phyloP scores from a whole-genome alignment of 2,113 vertebrate species.

The Pheucticus melanocephalus region DNA sequence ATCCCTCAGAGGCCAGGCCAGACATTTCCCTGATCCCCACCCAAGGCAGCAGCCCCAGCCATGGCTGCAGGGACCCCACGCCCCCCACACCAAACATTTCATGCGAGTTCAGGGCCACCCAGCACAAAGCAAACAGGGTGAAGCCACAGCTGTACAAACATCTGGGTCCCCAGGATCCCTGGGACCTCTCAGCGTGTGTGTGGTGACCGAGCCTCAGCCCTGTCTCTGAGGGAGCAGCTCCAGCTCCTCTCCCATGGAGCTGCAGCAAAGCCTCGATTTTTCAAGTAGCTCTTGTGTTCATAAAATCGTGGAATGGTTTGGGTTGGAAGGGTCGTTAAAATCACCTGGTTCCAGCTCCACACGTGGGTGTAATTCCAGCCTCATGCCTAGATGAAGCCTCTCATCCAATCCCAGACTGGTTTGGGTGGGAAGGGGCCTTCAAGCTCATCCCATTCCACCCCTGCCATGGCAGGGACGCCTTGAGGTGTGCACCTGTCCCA shows the following conservation, averaged over 20 bases:
- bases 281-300: not conserved
- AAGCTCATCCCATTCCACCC: not conserved
- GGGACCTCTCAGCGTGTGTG: not conserved
- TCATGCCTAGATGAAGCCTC: not conserved
- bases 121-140: not conserved
- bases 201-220: rapidly evolving
- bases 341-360: not conserved
- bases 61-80: not conserved
- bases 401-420: not conserved
- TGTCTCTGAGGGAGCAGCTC: not conserved
- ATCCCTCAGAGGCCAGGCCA: not conserved
- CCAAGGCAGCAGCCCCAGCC: not conserved
- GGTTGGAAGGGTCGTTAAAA: not conserved
- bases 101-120: not conserved
- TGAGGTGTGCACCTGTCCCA: not conserved
- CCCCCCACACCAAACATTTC: not conserved
- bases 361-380: not conserved
- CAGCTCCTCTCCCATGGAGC: not conserved
- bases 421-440: no score
- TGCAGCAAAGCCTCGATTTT: not conserved
- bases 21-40: not conserved
- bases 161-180: not conserved
- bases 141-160: slow-evolving; percentile 46
- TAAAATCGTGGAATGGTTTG: not conserved
- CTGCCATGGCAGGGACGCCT: not conserved